These are phyloP conservation scores for Chamaetylas fuelleborni DNA, from an alignment of 2,113 vertebrate genomes.

Conservation along the genomic window DNA sequence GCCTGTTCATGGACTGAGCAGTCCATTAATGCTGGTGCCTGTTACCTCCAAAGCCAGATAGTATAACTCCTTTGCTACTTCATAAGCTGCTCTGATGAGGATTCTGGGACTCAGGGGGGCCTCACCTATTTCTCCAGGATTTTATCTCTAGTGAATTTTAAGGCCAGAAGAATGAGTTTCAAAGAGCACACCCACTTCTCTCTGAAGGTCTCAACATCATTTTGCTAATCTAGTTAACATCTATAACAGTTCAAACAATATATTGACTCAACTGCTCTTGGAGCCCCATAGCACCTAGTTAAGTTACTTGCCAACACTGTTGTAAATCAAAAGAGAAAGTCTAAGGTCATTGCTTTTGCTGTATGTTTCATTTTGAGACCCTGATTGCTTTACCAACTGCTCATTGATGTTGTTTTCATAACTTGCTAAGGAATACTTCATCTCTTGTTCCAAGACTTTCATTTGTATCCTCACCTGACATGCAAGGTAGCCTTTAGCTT, in stretches of 20 bases:
- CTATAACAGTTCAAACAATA: constrained; percentile 65
- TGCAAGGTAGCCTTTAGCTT: neutral
- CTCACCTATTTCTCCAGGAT: constrained; percentile 56
- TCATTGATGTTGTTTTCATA: constrained; percentile 65
- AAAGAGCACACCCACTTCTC: constrained; percentile 49
- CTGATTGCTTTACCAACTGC: constrained; percentile 80
- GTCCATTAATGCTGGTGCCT: constrained; percentile 21
- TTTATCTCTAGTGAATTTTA: constrained; percentile 68
- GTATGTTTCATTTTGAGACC: constrained; percentile 33
- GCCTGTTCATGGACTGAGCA: constrained; percentile 8
- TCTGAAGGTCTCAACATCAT: constrained; percentile 53
- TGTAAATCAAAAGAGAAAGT: constrained; percentile 73
- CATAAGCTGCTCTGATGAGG: constrained; percentile 58
- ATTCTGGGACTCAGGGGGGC: constrained; percentile 58
- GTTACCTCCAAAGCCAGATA: constrained; percentile 43
- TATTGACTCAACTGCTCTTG: constrained; percentile 61
- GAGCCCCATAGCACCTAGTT: constrained; percentile 57
- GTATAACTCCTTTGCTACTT: constrained; percentile 46
- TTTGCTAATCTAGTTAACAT: constrained; percentile 77
- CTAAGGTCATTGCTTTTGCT: constrained; percentile 24
- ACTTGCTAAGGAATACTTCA: constrained; percentile 22
- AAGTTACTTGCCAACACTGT: constrained; percentile 62
- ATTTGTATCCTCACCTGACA: constrained; percentile 23
- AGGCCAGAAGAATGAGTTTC: constrained; percentile 63
- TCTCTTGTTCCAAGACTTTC: neutral